Evolutionary conservation across 2,888 invertebrate genomes (phyloP).

Genomic region (Eilema sororculum): DNA sequence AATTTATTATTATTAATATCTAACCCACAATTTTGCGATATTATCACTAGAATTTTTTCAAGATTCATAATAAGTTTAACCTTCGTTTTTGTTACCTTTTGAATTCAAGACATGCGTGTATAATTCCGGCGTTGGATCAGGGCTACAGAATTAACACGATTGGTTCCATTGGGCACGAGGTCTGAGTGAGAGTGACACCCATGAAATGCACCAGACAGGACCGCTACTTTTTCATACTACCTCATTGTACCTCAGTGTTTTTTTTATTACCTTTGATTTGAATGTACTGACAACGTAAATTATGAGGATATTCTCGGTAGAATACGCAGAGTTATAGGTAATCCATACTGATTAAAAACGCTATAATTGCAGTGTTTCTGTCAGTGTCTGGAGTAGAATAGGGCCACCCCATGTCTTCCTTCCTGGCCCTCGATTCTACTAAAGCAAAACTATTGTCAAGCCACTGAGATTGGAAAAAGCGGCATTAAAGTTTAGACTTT

Average conservation of each 20-base stretch:
- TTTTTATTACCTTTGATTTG: constrained; percentile 2
- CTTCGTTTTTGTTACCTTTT: constrained; percentile 10
- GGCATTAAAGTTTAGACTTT: no score
- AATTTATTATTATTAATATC: not conserved
- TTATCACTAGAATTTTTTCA: not conserved
- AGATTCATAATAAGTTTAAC: not conserved
- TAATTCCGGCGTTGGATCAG: constrained; percentile 49
- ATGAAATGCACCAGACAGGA: constrained; percentile 55
- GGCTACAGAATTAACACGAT: constrained; percentile 46
- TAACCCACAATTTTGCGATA: not conserved
- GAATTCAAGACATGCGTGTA: constrained; percentile 38
- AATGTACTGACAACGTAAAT: constrained; percentile 3
- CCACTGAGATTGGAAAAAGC: no score
- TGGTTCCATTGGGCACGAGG: constrained; percentile 42
- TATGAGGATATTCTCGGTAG: not conserved
- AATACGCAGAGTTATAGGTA: not conserved
- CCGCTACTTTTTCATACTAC: constrained; percentile 21
- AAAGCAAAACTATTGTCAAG: no score
- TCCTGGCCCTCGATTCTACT: no score
- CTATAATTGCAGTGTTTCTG: no score
- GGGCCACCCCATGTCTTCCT: no score
- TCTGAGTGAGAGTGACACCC: constrained; percentile 56
- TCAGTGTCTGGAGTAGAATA: no score
- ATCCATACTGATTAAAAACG: no score
- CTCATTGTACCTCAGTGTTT: constrained; percentile 19